A percentile compares a stretch with the other conserved stretches of the same genome.
Conservation (phyloP, 92 coral and sea anemone genomes). For the Phenganax subtilis region DNA sequence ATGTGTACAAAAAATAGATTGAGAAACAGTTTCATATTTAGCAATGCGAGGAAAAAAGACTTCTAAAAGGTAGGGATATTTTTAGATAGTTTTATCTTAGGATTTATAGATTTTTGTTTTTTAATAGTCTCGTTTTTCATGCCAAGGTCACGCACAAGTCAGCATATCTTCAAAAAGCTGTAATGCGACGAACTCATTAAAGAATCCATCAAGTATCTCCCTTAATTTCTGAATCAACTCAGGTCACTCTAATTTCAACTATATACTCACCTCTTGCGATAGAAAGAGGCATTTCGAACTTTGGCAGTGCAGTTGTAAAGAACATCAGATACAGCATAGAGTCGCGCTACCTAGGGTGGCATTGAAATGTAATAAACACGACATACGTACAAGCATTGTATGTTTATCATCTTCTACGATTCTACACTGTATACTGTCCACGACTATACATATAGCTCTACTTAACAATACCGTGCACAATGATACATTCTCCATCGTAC, state of each 20-base stretch:
- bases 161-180: no score
- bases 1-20: constrained; percentile 4
- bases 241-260: no score
- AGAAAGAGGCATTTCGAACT: constrained; percentile 91
- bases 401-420: neutral
- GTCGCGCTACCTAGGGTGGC: constrained; percentile 61
- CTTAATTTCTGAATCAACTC: no score
- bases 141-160: no score
- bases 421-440: no score
- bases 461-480: neutral
- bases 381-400: neutral
- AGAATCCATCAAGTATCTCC: no score
- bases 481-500: neutral
- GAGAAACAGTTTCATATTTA: neutral
- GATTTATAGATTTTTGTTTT: no score
- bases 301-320: constrained; percentile 91
- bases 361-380: neutral
- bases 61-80: no score
- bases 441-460: neutral
- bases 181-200: no score
- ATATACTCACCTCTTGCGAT: constrained; percentile 77
- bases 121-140: no score
- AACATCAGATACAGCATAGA: constrained; percentile 84
- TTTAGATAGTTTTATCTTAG: no score
- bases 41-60: no score